Percentiles rank a stretch among this genome's conserved stretches.
phyloP scores from a whole-genome alignment of 23 tunicate genomes.

The Botrylloides violaceus region DNA sequence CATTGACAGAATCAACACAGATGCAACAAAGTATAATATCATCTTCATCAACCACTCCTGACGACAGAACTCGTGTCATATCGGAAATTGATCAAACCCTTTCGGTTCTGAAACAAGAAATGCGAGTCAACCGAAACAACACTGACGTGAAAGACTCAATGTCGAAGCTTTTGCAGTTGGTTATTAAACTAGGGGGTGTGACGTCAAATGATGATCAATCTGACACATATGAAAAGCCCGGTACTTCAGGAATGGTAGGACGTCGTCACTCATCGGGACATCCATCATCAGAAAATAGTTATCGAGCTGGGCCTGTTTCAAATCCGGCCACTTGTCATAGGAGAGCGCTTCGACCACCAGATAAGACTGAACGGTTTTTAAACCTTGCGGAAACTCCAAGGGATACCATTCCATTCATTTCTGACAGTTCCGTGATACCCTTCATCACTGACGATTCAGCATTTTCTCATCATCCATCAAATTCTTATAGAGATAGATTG shows the following conservation, averaged over 20 bases:
- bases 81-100: slow-evolving; percentile 18
- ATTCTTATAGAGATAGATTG: not conserved
- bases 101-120: slow-evolving; percentile 2
- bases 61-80: not conserved
- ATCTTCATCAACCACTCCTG: not conserved
- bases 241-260: not conserved
- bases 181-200: slow-evolving; percentile 6
- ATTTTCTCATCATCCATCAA: not conserved
- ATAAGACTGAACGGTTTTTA: not conserved
- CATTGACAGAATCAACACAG: slow-evolving; percentile 1
- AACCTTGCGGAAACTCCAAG: not conserved
- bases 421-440: not conserved
- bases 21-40: no score
- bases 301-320: not conserved
- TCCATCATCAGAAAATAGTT: not conserved
- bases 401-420: not conserved
- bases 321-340: not conserved
- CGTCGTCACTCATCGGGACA: not conserved
- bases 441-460: not conserved
- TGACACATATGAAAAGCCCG: not conserved
- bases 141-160: slow-evolving; percentile 1
- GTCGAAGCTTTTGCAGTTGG: slow-evolving; percentile 14
- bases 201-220: not conserved
- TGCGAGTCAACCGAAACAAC: slow-evolving; percentile 4
- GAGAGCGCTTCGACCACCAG: no score